Base-by-base conservation (phyloP, 2,113 vertebrate genomes). In the Chionomys nivalis region DNA sequence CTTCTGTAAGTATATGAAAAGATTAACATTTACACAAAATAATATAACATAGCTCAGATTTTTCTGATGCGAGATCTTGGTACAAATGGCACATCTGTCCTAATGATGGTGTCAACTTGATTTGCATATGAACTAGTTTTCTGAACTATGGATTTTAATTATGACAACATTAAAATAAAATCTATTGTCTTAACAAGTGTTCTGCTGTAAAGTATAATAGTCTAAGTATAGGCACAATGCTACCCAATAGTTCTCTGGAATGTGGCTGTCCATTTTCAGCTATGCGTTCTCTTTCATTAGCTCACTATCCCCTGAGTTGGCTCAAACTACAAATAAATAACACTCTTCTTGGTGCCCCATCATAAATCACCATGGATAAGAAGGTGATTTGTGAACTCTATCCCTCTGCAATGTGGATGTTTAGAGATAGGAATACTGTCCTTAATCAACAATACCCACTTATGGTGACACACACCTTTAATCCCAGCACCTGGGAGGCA, bases 41-140 rank as follows among this genome's bases (percentile, higher is more conserved):
- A 73, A 63, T 73, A 31, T 52, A 87, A 55, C 42, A 42, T 19
- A 28, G 39, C 47, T 89, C 73, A 91, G 49, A 87, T 87, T 91
- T 95, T 94, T 76, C 75, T 94, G 58, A 49, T 49, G 39, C n/a
- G 21, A 44, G 42, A 65, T 92, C 42, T 79, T 79, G 4, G 19
- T 94, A 39, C 79, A 91, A 92, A 72, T 94, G 44, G 79, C 17
- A 77, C 17, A 28, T 33, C 7, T 90, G 4, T 96, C 10, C 31
- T 65, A 93, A 77, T 76, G 91, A 91, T 83, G 36, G 95, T 92
- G 31, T 33, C 70, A 93, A 65, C 55, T 93, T 91, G 36, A 87
- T 55, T 96, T 91, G 61, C 94, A 83, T 89, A 68, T 87, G 61
- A 12, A 47, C 23, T 92, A 82, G 61, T 23, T 93, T 96, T 93